These are phyloP conservation scores for Onthophagus taurus DNA, from an alignment of 1,140 invertebrate species.

Conservation along the genomic window DNA sequence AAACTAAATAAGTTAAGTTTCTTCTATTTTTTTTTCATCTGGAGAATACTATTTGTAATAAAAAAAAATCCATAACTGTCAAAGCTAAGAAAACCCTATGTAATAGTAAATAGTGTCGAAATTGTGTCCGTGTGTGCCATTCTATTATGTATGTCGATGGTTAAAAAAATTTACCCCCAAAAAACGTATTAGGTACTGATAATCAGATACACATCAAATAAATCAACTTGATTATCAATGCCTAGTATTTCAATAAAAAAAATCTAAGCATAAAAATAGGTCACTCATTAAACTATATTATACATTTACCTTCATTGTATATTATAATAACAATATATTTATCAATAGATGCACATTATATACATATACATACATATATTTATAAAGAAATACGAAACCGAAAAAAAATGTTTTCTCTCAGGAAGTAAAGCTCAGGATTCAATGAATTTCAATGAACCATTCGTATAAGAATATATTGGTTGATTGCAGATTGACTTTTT, in stretches of 20 bases:
- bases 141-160: slow-evolving; percentile 29
- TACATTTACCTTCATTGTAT: slow-evolving; percentile 10
- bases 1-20: slow-evolving; percentile 32
- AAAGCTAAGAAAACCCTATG: no score
- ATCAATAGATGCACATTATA: slow-evolving; percentile 13
- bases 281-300: slow-evolving; percentile 13
- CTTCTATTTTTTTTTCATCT: slow-evolving; percentile 25
- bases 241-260: slow-evolving; percentile 7
- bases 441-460: no score
- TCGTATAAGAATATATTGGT: slow-evolving; percentile 12
- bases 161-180: slow-evolving; percentile 9
- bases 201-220: slow-evolving; percentile 2
- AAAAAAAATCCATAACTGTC: slow-evolving; percentile 14
- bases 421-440: slow-evolving; percentile 36
- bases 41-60: slow-evolving; percentile 37
- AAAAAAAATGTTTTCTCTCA: slow-evolving; percentile 32
- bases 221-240: slow-evolving; percentile 5
- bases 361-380: slow-evolving; percentile 13
- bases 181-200: slow-evolving; percentile 10
- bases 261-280: slow-evolving; percentile 11
- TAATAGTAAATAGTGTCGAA: slow-evolving; percentile 24
- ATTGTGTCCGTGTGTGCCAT: slow-evolving; percentile 38
- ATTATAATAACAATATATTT: slow-evolving; percentile 11
- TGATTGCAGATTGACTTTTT: slow-evolving; percentile 9
- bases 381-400: slow-evolving; percentile 12